Evolutionary conservation across 2,888 invertebrate species (phyloP).

Genomic region (Lepidocyrtoides sp.): DNA sequence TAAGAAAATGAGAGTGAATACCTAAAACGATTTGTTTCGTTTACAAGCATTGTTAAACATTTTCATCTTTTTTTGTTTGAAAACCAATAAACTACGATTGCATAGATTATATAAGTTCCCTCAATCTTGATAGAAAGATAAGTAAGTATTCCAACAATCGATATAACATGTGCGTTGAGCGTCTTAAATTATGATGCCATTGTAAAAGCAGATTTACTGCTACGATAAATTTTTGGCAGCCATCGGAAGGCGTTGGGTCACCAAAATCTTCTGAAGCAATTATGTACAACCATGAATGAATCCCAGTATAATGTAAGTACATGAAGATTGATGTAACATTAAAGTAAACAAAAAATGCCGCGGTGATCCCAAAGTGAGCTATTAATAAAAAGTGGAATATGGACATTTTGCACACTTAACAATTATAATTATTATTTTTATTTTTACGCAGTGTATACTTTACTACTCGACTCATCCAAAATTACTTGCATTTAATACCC

Average conservation of each 20-base stretch:
- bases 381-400: too few relatives aligned
- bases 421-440: too few relatives aligned
- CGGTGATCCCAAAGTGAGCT: too few relatives aligned
- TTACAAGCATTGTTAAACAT: background rate
- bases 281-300: conserved; percentile 22
- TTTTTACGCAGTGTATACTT: too few relatives aligned
- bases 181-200: background rate
- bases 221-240: conserved; percentile 51
- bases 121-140: background rate
- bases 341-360: too few relatives aligned
- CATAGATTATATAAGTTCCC: background rate
- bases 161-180: background rate
- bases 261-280: conserved; percentile 50
- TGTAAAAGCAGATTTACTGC: conserved; percentile 29
- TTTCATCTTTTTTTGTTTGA: too few relatives aligned
- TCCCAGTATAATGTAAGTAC: too few relatives aligned
- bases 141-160: background rate
- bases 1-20: background rate
- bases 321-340: too few relatives aligned
- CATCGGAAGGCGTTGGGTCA: conserved; percentile 62
- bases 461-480: too few relatives aligned
- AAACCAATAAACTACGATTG: background rate
- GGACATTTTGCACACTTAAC: too few relatives aligned
- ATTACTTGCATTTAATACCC: too few relatives aligned
- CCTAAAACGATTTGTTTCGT: background rate